Evolutionary conservation across 2,797 vertebrate species (phyloP).

Genomic region (Echiichthys vipera): DNA sequence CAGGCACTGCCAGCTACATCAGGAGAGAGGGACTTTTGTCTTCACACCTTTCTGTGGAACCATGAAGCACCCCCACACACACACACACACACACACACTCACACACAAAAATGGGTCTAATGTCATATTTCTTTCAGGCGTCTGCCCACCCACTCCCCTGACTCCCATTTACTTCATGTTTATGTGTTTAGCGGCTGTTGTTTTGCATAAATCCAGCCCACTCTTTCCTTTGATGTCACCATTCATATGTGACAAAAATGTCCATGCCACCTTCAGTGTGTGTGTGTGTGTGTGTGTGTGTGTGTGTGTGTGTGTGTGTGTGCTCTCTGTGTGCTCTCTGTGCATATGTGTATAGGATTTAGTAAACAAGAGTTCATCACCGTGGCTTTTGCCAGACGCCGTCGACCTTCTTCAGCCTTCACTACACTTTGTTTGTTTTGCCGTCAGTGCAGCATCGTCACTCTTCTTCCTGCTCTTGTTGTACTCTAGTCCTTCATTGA

Average conservation of each 20-base stretch:
- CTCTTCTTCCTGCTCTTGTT: neutral
- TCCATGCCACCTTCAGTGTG: slow-evolving; percentile 18
- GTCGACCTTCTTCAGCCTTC: slow-evolving; percentile 23
- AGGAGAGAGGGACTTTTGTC: slow-evolving; percentile 5
- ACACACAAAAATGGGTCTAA: too few relatives aligned
- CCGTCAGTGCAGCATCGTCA: neutral
- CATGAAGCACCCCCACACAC: too few relatives aligned
- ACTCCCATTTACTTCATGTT: slow-evolving; percentile 35
- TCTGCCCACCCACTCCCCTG: slow-evolving; percentile 53
- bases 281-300: slow-evolving; percentile 8
- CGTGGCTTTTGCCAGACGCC: slow-evolving; percentile 20
- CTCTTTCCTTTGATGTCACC: slow-evolving; percentile 52
- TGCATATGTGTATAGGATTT: slow-evolving; percentile 16
- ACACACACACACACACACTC: too few relatives aligned
- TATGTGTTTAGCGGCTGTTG: slow-evolving; percentile 53
- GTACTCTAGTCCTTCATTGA: neutral
- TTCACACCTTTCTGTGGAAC: slow-evolving; percentile 7
- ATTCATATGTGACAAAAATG: slow-evolving; percentile 45
- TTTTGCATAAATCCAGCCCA: slow-evolving; percentile 63
- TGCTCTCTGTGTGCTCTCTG: slow-evolving; percentile 10
- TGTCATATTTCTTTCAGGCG: slow-evolving; percentile 41
- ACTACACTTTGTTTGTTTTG: neutral
- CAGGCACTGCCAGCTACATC: slow-evolving; percentile 17
- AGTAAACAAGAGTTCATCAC: slow-evolving; percentile 54
- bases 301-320: slow-evolving; percentile 1